Percentiles rank a stretch among this genome's conserved stretches.
Conservation (phyloP, 2,888 invertebrate species). For the Colletes collaris region DNA sequence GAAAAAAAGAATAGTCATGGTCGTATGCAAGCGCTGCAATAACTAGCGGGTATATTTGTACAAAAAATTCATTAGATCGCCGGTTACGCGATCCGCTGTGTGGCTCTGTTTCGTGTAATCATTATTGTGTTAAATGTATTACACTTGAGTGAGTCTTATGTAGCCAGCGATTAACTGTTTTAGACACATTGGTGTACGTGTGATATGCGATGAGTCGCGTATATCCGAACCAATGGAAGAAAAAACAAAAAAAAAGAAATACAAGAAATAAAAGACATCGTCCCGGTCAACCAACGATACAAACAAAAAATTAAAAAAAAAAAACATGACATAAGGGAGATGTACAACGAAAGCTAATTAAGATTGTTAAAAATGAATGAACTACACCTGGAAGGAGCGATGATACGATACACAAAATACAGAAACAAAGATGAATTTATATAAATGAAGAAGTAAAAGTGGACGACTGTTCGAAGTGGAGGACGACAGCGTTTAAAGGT, state of each 20-base stretch:
- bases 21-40: conserved; percentile 47
- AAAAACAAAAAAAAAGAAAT: not conserved
- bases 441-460: conserved; percentile 10
- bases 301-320: not conserved
- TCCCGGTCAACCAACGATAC: not conserved
- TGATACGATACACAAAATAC: conserved; percentile 12
- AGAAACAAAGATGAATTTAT: not conserved
- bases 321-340: not conserved
- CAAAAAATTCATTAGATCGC: conserved; percentile 5
- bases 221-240: conserved; percentile 7
- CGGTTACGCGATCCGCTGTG: not conserved
- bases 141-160: not conserved
- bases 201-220: not conserved
- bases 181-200: not conserved
- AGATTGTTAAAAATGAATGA: conserved; percentile 4
- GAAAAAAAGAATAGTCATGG: conserved; percentile 31
- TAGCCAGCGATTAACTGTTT: conserved; percentile 19
- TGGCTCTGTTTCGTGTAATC: conserved; percentile 19
- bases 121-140: conserved; percentile 26
- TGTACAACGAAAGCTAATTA: conserved; percentile 34
- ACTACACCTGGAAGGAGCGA: conserved; percentile 19
- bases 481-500: not conserved
- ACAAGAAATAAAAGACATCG: not conserved
- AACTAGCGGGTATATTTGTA: conserved; percentile 17
- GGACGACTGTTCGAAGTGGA: not conserved